phyloP scores from a whole-genome alignment of 2,797 vertebrate species.

The Labeo calbasu region DNA sequence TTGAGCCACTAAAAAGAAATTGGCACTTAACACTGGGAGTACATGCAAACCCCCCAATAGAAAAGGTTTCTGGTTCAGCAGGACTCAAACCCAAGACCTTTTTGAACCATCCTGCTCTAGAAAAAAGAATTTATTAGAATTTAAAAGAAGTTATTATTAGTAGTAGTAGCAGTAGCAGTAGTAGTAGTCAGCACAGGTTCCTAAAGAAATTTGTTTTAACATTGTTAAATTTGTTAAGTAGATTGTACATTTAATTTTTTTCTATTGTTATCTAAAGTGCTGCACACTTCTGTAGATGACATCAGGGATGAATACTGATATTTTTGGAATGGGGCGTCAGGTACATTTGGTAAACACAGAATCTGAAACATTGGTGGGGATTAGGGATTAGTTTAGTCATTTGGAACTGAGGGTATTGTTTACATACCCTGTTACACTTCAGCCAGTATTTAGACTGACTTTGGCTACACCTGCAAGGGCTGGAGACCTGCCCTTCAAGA shows the following conservation, averaged over 20 bases:
- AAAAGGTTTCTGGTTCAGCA: background rate
- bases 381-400: conserved; percentile 56
- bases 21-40: background rate
- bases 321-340: conserved; percentile 30
- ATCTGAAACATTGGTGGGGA: conserved; percentile 52
- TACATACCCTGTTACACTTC: conserved; percentile 44
- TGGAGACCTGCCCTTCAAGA: conserved; percentile 22
- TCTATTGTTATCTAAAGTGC: conserved; percentile 8
- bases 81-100: background rate
- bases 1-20: background rate
- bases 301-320: conserved; percentile 28
- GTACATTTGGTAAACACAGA: conserved; percentile 53
- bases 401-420: conserved; percentile 55
- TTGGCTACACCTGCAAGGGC: conserved; percentile 13
- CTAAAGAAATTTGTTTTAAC: background rate
- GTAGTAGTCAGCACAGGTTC: background rate
- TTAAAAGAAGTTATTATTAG: no score
- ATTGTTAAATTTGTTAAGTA: background rate
- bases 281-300: conserved; percentile 11
- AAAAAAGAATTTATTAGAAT: no score
- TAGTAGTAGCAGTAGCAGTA: background rate
- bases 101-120: background rate
- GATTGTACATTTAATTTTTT: no score
- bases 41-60: background rate
- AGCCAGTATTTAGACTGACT: conserved; percentile 53